Conservation (phyloP, 2,797 vertebrate genomes). For the Protonibea diacanthus region DNA sequence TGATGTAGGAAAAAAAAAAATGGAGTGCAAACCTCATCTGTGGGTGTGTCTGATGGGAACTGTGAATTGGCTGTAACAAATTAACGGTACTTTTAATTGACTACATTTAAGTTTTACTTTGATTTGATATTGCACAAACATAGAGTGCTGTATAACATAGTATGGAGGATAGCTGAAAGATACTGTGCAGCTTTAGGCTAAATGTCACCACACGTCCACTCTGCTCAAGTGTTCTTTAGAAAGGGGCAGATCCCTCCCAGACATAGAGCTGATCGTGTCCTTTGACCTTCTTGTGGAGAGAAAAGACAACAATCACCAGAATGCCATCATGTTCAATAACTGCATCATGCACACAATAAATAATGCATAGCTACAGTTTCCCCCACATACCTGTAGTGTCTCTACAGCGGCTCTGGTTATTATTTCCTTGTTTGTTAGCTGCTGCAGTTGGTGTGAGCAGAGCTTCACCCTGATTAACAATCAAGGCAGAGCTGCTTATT, state of each 20-base stretch:
- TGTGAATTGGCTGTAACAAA: too few species aligned
- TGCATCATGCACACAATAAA: conserved; percentile 10
- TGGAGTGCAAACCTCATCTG: too few species aligned
- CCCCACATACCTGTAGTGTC: not conserved
- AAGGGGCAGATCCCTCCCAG: not conserved
- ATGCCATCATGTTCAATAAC: conserved; percentile 3
- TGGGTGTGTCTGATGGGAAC: too few species aligned
- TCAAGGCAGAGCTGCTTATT: conserved; percentile 65
- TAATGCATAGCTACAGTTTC: conserved; percentile 3
- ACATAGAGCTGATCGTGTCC: not conserved
- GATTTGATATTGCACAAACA: not conserved
- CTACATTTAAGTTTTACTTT: not conserved
- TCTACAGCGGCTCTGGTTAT: conserved; percentile 4
- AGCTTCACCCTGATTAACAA: conserved; percentile 63
- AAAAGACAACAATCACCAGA: not conserved
- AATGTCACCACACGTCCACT: not conserved
- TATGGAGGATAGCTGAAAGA: too few species aligned
- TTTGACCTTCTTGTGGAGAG: conserved; percentile 10
- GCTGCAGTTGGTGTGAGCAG: conserved; percentile 22
- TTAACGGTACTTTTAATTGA: too few species aligned
- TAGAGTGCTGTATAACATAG: not conserved
- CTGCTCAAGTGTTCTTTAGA: not conserved
- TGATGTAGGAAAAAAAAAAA: too few species aligned
- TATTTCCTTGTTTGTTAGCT: conserved; percentile 36
- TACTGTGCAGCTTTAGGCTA: not conserved